Conservation (phyloP, 2,797 vertebrate genomes). For the Lepus townsendii region DNA sequence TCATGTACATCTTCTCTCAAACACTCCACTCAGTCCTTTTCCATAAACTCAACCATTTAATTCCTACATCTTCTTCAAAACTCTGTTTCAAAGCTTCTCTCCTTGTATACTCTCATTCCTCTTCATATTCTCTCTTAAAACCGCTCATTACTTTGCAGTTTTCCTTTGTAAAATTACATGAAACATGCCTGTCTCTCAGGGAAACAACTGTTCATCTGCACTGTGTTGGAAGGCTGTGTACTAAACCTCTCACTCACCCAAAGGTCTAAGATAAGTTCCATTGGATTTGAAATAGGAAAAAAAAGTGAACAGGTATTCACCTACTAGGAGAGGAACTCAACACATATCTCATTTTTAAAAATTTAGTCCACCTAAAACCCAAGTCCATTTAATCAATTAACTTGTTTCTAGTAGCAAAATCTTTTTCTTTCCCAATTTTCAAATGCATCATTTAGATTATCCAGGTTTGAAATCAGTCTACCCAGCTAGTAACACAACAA, state of each 20-base stretch:
- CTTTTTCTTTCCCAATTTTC: neutral
- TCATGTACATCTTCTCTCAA: neutral
- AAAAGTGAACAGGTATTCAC: neutral
- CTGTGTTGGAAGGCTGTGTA: neutral
- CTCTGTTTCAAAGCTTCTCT: neutral
- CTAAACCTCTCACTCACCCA: neutral
- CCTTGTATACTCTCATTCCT: neutral
- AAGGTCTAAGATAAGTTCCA: neutral
- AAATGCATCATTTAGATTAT: slow-evolving; percentile 42
- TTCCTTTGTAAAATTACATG: neutral
- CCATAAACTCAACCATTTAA: neutral
- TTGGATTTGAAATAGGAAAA: neutral
- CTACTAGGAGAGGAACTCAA: neutral
- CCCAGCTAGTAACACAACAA: neutral
- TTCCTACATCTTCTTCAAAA: neutral
- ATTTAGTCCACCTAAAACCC: neutral
- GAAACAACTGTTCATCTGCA: neutral
- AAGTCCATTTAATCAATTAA: neutral
- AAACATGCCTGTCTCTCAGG: neutral
- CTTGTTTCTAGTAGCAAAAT: neutral
- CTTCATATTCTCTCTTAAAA: neutral
- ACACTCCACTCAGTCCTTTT: neutral
- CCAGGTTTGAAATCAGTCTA: neutral
- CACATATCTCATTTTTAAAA: neutral
- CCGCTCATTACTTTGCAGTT: neutral